phyloP scores from a whole-genome alignment of 2,888 invertebrate genomes.

The Camptogramma bilineatum region DNA sequence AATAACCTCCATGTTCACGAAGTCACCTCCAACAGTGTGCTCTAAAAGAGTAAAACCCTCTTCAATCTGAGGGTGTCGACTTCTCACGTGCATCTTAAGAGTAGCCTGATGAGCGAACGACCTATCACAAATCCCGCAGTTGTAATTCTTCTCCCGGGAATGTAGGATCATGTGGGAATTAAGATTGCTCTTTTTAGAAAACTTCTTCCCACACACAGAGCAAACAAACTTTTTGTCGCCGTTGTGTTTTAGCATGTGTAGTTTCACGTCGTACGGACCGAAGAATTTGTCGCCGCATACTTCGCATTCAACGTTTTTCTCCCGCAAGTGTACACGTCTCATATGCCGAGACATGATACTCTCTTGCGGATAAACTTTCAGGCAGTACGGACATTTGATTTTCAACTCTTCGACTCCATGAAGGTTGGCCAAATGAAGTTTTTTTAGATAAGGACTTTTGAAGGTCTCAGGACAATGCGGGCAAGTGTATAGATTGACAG shows the following conservation, averaged over 20 bases:
- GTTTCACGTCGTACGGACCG: constrained; percentile 73
- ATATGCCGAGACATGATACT: constrained; percentile 86
- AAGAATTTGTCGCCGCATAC: constrained; percentile 79
- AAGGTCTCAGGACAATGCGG: constrained; percentile 77
- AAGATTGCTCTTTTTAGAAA: constrained; percentile 86
- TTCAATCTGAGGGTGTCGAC: constrained; percentile 56
- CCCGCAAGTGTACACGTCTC: constrained; percentile 84
- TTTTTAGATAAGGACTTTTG: constrained; percentile 76
- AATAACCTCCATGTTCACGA: constrained; percentile 66
- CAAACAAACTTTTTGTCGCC: constrained; percentile 85
- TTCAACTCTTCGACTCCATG: constrained; percentile 77
- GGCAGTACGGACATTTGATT: constrained; percentile 78
- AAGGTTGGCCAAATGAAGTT: constrained; percentile 73
- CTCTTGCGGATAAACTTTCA: constrained; percentile 80
- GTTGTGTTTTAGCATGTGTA: constrained; percentile 83
- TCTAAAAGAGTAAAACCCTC: constrained; percentile 45
- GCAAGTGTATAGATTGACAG: constrained; percentile 70
- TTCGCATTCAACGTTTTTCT: constrained; percentile 78
- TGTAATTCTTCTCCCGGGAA: constrained; percentile 78
- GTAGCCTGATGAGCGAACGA: constrained; percentile 78
- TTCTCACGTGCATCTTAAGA: constrained; percentile 65
- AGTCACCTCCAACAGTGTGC: constrained; percentile 56
- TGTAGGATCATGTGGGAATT: constrained; percentile 86
- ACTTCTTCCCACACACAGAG: constrained; percentile 85
- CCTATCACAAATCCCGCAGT: constrained; percentile 83